Base-by-base conservation (phyloP, 2,113 vertebrate species). In the Cynoglossus semilaevis region DNA sequence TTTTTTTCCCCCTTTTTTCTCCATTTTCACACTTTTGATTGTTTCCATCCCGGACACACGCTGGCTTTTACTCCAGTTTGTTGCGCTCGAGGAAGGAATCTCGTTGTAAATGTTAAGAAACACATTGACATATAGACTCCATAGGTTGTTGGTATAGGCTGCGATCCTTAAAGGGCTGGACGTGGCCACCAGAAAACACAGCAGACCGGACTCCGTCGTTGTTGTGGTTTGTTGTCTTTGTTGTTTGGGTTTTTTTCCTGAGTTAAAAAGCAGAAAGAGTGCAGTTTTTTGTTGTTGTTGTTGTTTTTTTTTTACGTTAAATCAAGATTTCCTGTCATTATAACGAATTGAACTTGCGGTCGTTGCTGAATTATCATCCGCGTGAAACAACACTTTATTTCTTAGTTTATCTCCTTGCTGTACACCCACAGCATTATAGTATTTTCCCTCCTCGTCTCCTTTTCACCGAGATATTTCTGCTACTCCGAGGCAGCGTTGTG, bases 121-220 rank as follows among this genome's bases (percentile, higher is more conserved):
- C 57, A 54, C 61, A 34, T 45, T 75, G 63, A 72, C 58, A 70
- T 49, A 76, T 49, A 7, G 48, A 70, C 64, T 55, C 35, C 43
- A 9, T 70, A 57, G 57, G 64, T 71, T 67, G 7, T 29, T 29
- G 2, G 6, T 22, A 53, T 51, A 17, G 61, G 63, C 45, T 63
- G 13, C 15, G 66, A 40, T 52, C 41, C 52, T 41, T 18, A 50
- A 29, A 29, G 35, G 17, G 15, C 10, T 60, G 34, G 40, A 17
- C 60, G 57, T 67, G 65, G 19, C 60, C 43, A 51, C 18, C 43
- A 22, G 41, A 45, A 51, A 50, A n/a, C 49, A 14, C 59, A 42
- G 7, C 52, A 12, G 17, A 41, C 57, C 63, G 75, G 51, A 57
- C 16, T 22, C 22, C 36, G 41, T 36, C 15, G 8, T 48, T 51